A percentile compares a stretch with the other conserved stretches of the same genome.
Evolutionary conservation across 64 coral and sea anemone genomes (phyloP).

Genomic region (Hydrozoanthus tunicans): DNA sequence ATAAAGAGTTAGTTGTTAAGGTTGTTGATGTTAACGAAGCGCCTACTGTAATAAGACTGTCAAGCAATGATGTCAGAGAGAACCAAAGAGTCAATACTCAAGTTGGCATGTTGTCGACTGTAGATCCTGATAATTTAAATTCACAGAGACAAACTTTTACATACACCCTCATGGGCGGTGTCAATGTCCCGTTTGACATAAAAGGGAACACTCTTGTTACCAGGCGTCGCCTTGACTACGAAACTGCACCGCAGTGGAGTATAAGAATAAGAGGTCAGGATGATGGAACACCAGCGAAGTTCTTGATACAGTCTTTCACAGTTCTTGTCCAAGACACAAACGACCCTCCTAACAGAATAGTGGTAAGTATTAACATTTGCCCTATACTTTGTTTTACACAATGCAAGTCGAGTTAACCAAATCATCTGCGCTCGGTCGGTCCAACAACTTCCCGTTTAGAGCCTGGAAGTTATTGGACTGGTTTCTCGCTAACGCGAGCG

Average conservation of each 20-base stretch:
- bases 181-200: constrained; percentile 53
- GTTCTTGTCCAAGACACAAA: constrained; percentile 74
- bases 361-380: constrained; percentile 40
- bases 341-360: constrained; percentile 62
- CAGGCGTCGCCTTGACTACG: constrained; percentile 56
- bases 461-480: too few relatives aligned
- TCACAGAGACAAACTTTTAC: constrained; percentile 57
- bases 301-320: constrained; percentile 50
- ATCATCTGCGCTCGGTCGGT: too few relatives aligned
- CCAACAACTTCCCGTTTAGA: too few relatives aligned
- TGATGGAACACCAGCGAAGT: constrained; percentile 55
- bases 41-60: constrained; percentile 25
- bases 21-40: constrained; percentile 25
- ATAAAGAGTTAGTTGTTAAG: constrained; percentile 3
- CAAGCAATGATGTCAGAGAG: constrained; percentile 48
- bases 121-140: constrained; percentile 70
- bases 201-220: constrained; percentile 56
- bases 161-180: constrained; percentile 37
- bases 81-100: constrained; percentile 26
- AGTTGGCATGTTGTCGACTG: constrained; percentile 37
- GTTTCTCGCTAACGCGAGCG: too few relatives aligned
- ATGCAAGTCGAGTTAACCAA: not conserved
- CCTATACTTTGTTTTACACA: not conserved
- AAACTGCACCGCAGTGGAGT: constrained; percentile 63
- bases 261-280: constrained; percentile 55